Evolutionary conservation across 2,113 vertebrate species (phyloP).

Genomic region (Zingel zingel): DNA sequence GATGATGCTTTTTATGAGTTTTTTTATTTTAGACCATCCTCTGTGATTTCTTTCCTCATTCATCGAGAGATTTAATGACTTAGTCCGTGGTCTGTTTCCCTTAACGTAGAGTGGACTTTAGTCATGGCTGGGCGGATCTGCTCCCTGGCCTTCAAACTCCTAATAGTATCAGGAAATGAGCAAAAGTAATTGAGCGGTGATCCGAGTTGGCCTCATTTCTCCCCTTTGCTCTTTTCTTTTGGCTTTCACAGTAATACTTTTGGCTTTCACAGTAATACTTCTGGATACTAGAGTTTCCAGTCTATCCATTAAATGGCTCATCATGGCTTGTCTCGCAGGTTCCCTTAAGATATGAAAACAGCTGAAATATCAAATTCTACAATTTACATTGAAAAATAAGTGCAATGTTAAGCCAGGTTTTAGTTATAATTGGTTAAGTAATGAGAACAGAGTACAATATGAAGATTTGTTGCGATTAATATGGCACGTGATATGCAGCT

Average conservation of each 20-base stretch:
- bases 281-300: constrained; percentile 42
- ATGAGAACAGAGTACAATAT: not conserved
- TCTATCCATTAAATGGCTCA: constrained; percentile 36
- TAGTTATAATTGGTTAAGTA: constrained; percentile 1
- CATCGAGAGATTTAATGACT: constrained; percentile 55
- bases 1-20: constrained; percentile 56
- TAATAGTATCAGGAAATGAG: constrained; percentile 71
- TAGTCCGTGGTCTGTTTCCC: constrained; percentile 52
- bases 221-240: constrained; percentile 30
- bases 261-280: constrained; percentile 39
- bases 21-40: constrained; percentile 62
- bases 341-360: constrained; percentile 33
- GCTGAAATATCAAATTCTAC: constrained; percentile 27
- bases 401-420: not conserved
- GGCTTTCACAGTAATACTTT: constrained; percentile 31
- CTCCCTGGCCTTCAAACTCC: constrained; percentile 47
- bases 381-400: not conserved
- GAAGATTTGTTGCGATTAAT: not conserved
- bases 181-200: constrained; percentile 52
- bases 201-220: constrained; percentile 68
- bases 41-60: constrained; percentile 50
- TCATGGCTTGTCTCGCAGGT: constrained; percentile 22
- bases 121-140: constrained; percentile 63
- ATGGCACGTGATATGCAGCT: not conserved
- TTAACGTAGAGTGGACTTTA: constrained; percentile 65